phyloP scores from a whole-genome alignment of 2,888 invertebrate species.

The Incurvaria masculella region DNA sequence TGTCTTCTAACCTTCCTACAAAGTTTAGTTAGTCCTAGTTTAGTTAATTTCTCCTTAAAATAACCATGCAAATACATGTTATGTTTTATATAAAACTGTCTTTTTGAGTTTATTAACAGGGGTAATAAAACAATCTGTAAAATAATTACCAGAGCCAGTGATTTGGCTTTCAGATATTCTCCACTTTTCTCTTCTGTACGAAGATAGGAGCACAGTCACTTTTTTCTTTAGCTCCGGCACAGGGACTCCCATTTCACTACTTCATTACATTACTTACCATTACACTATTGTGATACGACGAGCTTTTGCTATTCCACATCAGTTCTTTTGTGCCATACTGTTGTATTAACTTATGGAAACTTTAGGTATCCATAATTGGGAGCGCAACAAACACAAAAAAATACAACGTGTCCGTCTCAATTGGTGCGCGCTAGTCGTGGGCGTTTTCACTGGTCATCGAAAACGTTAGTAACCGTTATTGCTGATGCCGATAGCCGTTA shows the following conservation, averaged over 20 bases:
- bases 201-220: slow-evolving; percentile 10
- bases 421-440: no score
- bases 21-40: no score
- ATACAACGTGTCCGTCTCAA: slow-evolving; percentile 7
- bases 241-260: slow-evolving; percentile 11
- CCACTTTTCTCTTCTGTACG: slow-evolving; percentile 11
- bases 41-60: slow-evolving; percentile 7
- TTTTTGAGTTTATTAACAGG: no score
- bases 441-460: no score
- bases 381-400: slow-evolving; percentile 11
- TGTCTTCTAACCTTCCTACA: slow-evolving; percentile 5
- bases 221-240: slow-evolving; percentile 9
- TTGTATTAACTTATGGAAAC: slow-evolving; percentile 14
- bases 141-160: slow-evolving; percentile 9
- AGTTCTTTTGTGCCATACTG: slow-evolving; percentile 12
- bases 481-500: no score
- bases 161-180: slow-evolving; percentile 10
- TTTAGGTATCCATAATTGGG: slow-evolving; percentile 8
- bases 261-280: slow-evolving; percentile 13
- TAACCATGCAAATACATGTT: slow-evolving; percentile 6
- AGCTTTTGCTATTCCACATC: slow-evolving; percentile 13
- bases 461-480: no score
- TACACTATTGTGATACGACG: slow-evolving; percentile 13
- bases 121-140: neutral
- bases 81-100: no score